These are phyloP conservation scores for Drosophila pandora DNA, from an alignment of 1,140 invertebrate species.

Conservation along the genomic window DNA sequence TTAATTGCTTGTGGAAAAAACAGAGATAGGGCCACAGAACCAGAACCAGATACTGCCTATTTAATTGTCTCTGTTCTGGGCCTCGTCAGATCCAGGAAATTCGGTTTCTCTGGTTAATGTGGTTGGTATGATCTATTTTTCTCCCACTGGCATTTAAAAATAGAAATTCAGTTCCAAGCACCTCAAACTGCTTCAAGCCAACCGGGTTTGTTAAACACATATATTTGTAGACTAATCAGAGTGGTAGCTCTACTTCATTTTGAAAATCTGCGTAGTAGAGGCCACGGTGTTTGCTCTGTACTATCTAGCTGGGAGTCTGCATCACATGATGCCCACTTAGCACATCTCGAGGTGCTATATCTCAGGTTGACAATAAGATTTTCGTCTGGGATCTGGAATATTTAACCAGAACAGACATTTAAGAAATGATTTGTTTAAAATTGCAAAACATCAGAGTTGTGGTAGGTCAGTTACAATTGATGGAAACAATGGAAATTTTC, in stretches of 20 bases:
- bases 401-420: not conserved
- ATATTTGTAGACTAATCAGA: constrained; percentile 25
- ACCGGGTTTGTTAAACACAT: constrained; percentile 3
- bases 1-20: constrained; percentile 37
- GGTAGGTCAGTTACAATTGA: constrained; percentile 22
- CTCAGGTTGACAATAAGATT: constrained; percentile 30
- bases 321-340: constrained; percentile 70
- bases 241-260: constrained; percentile 21
- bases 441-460: not conserved
- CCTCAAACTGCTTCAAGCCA: constrained; percentile 31
- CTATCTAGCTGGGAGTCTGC: constrained; percentile 28
- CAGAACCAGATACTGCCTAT: constrained; percentile 27
- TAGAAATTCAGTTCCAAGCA: constrained; percentile 32
- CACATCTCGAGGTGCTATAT: constrained; percentile 50
- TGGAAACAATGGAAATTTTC: too few relatives aligned
- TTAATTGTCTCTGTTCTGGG: constrained; percentile 13
- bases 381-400: not conserved
- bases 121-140: constrained; percentile 16
- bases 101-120: not conserved
- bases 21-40: constrained; percentile 22
- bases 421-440: not conserved
- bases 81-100: not conserved
- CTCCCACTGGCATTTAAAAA: constrained; percentile 8
- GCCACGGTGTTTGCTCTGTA: constrained; percentile 30
- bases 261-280: constrained; percentile 35